Percentiles rank a stretch among this genome's conserved stretches.
Conservation (phyloP, 1,140 invertebrate genomes). For the Macrobrachium nipponense region DNA sequence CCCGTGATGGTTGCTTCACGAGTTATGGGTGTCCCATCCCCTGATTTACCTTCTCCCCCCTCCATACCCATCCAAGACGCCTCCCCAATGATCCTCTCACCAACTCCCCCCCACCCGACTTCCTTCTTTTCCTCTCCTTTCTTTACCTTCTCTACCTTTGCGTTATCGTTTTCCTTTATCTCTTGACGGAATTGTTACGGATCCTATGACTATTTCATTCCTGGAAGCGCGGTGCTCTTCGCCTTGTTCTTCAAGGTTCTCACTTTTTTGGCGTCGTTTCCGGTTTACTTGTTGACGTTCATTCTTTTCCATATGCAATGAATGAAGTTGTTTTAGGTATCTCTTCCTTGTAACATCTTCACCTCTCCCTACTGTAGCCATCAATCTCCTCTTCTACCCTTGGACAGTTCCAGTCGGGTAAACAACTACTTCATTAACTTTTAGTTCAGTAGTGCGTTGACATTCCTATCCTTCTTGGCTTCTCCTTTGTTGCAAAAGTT, state of each 20-base stretch:
- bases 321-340: neutral
- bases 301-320: neutral
- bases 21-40: slow-evolving; percentile 35
- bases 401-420: too few species aligned
- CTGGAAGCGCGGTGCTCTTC: neutral
- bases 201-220: neutral
- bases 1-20: slow-evolving; percentile 39
- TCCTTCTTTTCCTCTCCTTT: neutral
- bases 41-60: neutral
- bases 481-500: too few species aligned
- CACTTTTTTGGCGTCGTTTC: neutral
- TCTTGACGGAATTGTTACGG: neutral
- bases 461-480: too few species aligned
- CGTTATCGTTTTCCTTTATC: neutral
- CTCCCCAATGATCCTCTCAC: neutral
- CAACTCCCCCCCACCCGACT: neutral
- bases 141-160: neutral
- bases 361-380: neutral
- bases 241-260: neutral
- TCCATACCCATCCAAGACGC: too few species aligned
- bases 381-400: neutral
- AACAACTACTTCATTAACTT: too few species aligned
- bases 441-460: too few species aligned
- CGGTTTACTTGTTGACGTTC: too few species aligned
- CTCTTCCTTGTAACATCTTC: neutral